Evolutionary conservation across 92 coral and sea anemone genomes (phyloP), one percentile per base, ranked within the genome.

Genomic region (Epizoanthus stellaris): DNA sequence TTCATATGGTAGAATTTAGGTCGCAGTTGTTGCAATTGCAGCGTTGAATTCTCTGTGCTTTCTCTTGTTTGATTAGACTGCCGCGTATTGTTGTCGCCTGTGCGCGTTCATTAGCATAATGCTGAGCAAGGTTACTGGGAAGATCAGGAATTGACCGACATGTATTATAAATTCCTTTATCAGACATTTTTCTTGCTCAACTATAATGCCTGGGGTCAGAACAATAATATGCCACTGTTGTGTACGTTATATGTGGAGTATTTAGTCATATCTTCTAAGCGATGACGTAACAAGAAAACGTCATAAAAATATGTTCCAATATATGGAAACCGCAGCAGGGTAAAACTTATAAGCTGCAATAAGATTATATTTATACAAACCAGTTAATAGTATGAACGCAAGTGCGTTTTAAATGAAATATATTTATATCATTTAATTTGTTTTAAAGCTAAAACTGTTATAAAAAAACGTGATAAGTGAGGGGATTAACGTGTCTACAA

Each of bases 371-470:
- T 75, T 75, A 75, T 75, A 36, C 80, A n/a, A 61, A 45, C 30
- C 38, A 42, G 39, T 60, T 13, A 79, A 12, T 30, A 39, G n/a
- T 34, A 77, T 13, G 67, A 62, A 63, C 71, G 60, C 58, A 43
- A 62, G 3, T 79, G 83, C 83, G 83, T 61, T 64, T 79, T 45
- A 23, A 62, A 21, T 40, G 47, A 9, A 67, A 40, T 47, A 25
- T 79, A 79, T 79, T 79, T 79, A 79, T 63, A 39, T 40, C 7
- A 3, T 12, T 59, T 40, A 6, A 3, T 12, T 59, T 36, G 82
- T 76, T 76, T 60, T 76, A 60, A 76, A 59, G 56, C 61, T 62
- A 12, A 77, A 19, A 38, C 54, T 40, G 82, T 77, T 77, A 19
- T 61, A 52, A 52, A 13, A 8, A 52, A 52, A 11, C 10, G 56